Base-by-base conservation (phyloP, 2,113 vertebrate genomes). In the Sialia sialis region DNA sequence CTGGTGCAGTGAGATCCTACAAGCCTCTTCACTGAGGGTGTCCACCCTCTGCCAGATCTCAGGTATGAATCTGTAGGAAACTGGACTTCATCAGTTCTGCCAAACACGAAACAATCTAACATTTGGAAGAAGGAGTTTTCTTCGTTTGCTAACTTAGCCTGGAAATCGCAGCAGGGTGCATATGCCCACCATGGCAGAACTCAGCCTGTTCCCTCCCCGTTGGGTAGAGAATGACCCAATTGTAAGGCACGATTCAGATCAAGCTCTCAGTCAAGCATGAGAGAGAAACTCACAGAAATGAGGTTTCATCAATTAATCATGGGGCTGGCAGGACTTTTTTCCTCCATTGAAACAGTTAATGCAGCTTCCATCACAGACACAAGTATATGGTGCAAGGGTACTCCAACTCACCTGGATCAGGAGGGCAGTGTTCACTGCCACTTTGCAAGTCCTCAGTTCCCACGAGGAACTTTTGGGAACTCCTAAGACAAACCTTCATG, bases 221-320 rank as follows among this genome's bases (percentile, higher is more conserved):
- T 8, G 12, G 27, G 18, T 23, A 54, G 32, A 80, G 79, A 69
- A 77, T 54, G 58, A 92, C 80, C 80, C 51, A 94, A 3, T 67
- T 89, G 91, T 62, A 81, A 91, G 87, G 51, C 26, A 16, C 77
- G 87, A 96, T 92, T 92, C 94, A 95, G 86, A 84, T 69, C 91
- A 74, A 89, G 76, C 59, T 90, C 76, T 66, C 79, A 83, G 86
- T 56, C 86, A 81, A 74, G 84, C 94, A 92, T 55, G 59, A 84
- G 89, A 46, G 34, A 78, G 27, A 92, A 90, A 46, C 46, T 14
- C 68, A 62, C 29, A 92, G 80, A 96, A 95, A 89, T 1, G 16
- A 90, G 20, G 84, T 43, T 92, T 84, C 91, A 94, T 95, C 60
- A 74, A 58, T 90, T 95, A 90, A 41, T 89, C 76, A 95, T 80